These are phyloP conservation scores for Henricia sp. DNA, from an alignment of 53 echinoderm and acorn worm genomes.

Conservation along the genomic window DNA sequence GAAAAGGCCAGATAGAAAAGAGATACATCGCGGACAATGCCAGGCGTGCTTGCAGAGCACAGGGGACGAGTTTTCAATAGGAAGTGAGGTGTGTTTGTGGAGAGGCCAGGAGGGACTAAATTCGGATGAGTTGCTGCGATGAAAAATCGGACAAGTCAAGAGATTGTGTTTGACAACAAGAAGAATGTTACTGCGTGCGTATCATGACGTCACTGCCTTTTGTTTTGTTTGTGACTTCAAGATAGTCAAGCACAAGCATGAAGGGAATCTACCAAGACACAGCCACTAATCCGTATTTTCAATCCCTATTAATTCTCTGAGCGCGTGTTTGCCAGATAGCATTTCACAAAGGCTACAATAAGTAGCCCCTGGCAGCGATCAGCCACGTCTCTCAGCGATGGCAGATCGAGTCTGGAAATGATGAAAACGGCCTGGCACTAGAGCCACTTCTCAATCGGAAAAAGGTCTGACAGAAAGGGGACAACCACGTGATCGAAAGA, in stretches of 20 bases:
- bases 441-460: not conserved
- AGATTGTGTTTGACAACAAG: too few relatives aligned
- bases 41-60: not conserved
- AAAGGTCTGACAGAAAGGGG: not conserved
- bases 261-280: conserved; percentile 32
- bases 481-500: conserved; percentile 39
- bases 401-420: conserved; percentile 12
- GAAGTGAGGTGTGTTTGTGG: conserved; percentile 3
- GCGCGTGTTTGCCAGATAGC: conserved; percentile 45
- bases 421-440: conserved; percentile 37
- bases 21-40: conserved; percentile 21
- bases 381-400: not conserved
- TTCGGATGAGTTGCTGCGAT: not conserved
- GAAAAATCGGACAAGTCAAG: too few relatives aligned
- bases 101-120: not conserved
- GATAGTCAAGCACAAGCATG: too few relatives aligned
- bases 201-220: too few relatives aligned
- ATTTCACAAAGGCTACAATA: conserved; percentile 58
- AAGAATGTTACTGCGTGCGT: too few relatives aligned
- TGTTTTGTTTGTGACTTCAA: too few relatives aligned
- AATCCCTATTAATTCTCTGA: conserved; percentile 28
- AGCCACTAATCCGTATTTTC: conserved; percentile 32
- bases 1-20: conserved; percentile 5
- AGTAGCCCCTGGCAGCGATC: conserved; percentile 22
- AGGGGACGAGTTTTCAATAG: conserved; percentile 14